Evolutionary conservation across 2,797 vertebrate genomes (phyloP), one percentile per base, ranked within the genome.

Genomic region (Paramormyrops hopkinsi): DNA sequence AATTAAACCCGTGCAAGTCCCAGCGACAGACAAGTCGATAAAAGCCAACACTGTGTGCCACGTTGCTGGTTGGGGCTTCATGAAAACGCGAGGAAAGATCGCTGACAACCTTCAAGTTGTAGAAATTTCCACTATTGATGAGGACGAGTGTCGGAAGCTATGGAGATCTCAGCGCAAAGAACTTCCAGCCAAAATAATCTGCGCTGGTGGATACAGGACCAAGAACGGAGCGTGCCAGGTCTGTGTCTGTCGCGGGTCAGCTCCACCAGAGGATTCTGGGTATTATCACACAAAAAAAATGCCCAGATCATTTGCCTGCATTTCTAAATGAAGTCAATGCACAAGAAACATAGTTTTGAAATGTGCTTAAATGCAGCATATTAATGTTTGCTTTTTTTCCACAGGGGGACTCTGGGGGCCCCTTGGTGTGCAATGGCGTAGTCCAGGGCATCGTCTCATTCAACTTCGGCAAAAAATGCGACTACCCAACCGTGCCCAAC

Each of bases 401-500:
- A 0, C 92, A 95, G 95, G 93, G 93, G 4, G 95, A 96, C 88
- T 95, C 93, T 0, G 95, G 95, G 6, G 95, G 95, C 3, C 95
- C 95, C 65, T 90, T 96, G 84, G 93, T 96, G 88, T 95, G 94
- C 50, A 4, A 11, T 0, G 46, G 44, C 2, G 0, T 1, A 11
- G 94, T 94, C 0, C 91, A 93, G 1, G 95, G 95, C 6, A 88
- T 96, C 0, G 94, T 90, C 4, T 96, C 95, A 4, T 95, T 93
- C 82, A 94, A 94, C 90, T 4, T 1, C 0, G 0, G 0, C 0
- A 0, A 0, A 0, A 59, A 89, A 17, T 90, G 94, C 22, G 0
- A 82, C 1, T 93, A 95, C 85, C 93, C 94, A 76, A 88, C 92
- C 59, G 0, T 89, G 0, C 95, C 95, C n/a, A 95, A 95, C 0